Conservation (phyloP, 2,797 vertebrate species). For the Staurois parvus region DNA sequence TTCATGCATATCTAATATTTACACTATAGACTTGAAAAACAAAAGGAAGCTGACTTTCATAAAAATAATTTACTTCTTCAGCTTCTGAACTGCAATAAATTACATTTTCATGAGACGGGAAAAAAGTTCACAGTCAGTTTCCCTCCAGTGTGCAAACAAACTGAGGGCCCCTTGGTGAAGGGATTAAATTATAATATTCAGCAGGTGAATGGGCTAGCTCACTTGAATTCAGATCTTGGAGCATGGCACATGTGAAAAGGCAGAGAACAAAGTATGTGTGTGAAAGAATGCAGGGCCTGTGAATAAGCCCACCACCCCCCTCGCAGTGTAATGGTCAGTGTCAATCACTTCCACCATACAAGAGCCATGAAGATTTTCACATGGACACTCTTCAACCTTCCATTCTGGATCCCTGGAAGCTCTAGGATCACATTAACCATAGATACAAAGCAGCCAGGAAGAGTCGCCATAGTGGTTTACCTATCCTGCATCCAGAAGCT, state of each 20-base stretch:
- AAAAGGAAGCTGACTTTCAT: not conserved
- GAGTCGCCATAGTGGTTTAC: not conserved
- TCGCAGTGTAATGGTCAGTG: constrained; percentile 37
- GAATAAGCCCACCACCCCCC: constrained; percentile 24
- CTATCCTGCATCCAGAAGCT: too few species aligned
- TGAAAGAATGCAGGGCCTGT: constrained; percentile 45
- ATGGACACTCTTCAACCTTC: not conserved
- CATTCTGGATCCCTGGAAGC: too few species aligned
- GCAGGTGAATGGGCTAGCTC: constrained; percentile 18
- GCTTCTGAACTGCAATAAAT: constrained; percentile 1
- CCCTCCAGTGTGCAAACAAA: constrained; percentile 17
- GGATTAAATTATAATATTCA: constrained; percentile 32
- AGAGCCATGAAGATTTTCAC: constrained; percentile 14
- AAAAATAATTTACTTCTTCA: not conserved
- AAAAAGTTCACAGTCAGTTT: constrained; percentile 6
- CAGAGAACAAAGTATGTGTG: constrained; percentile 33
- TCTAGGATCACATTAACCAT: not conserved
- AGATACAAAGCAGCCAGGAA: not conserved
- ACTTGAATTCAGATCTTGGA: constrained; percentile 39
- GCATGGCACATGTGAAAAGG: constrained; percentile 22
- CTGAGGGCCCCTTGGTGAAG: constrained; percentile 9
- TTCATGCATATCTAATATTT: not conserved
- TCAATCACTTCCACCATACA: constrained; percentile 42
- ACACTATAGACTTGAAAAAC: not conserved
- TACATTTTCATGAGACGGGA: not conserved